Evolutionary conservation across 2,113 vertebrate genomes (phyloP), one percentile per base, ranked within the genome.

Genomic region (Clarias gariepinus): DNA sequence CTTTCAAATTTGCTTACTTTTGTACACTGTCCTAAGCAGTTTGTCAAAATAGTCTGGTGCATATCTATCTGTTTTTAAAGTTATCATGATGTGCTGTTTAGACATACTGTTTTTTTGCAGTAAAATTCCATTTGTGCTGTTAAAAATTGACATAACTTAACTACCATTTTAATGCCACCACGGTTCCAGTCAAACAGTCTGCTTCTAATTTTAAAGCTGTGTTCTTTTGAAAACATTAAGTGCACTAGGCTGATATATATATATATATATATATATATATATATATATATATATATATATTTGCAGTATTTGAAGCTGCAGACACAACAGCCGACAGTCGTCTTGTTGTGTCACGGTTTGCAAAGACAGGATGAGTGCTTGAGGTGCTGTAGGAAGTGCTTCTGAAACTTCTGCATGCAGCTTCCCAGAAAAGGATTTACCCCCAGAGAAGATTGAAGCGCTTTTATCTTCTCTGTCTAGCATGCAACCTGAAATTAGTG

Each of bases 371-470:
- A 57, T 52, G 71, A 21, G 16, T 64, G 58, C 36, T 85, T 52
- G 19, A n/a, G 41, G 30, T 61, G 25, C 15, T 77, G 73, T 53
- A 63, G 57, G 71, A 85, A 64, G 60, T 71, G 73, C 74, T 74
- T 71, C 55, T n/a, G 19, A 71, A 73, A 84, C 71, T 52, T 36
- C 33, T 21, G 4, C n/a, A 78, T 61, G 58, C 23, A 21, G 52
- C 23, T 58, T 86, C 63, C 41, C 52, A 80, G 77, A 79, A 86
- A 80, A 69, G 3, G 23, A 55, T 64, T 81, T 36, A 81, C 66
- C 78, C 66, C 47, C 25, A 69, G 19, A 36, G 30, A 60, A 21
- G 63, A 58, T 60, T 47, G 78, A 19, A 66, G 21, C 52, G 57
- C 84, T 68, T 85, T 79, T 12, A 55, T 53, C 74, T 79, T 80